Conservation (phyloP, 2,888 invertebrate genomes). For the Uropetala carovei region DNA sequence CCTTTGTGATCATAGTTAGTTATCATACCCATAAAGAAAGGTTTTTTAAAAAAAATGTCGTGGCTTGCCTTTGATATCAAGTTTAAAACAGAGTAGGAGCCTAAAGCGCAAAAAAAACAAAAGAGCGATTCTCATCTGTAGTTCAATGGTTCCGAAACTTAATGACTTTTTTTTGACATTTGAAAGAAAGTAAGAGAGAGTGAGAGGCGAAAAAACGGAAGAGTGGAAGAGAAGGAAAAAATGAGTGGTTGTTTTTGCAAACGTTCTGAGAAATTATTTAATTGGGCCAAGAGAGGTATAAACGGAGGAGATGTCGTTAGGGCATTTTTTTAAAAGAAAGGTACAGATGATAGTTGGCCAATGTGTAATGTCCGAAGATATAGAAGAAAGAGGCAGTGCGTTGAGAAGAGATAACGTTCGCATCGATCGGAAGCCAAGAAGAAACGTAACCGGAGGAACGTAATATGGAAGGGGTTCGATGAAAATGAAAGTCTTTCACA, state of each 20-base stretch:
- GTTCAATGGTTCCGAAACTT: neutral
- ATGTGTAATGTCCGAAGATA: no score
- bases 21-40: no score
- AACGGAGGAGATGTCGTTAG: neutral
- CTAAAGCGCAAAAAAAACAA: neutral
- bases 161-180: neutral
- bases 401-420: neutral
- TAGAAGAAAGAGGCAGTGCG: no score
- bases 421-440: neutral
- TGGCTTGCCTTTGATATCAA: neutral
- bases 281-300: neutral
- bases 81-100: neutral
- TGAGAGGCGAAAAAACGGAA: neutral
- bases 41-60: neutral
- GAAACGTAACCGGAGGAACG: neutral
- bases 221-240: neutral
- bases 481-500: no score
- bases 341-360: no score
- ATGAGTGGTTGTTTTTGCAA: neutral
- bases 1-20: no score
- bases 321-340: neutral
- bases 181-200: neutral
- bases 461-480: no score
- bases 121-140: neutral
- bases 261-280: neutral